Evolutionary conservation across 2,888 invertebrate species (phyloP).

Genomic region (Mesochorus sp.): DNA sequence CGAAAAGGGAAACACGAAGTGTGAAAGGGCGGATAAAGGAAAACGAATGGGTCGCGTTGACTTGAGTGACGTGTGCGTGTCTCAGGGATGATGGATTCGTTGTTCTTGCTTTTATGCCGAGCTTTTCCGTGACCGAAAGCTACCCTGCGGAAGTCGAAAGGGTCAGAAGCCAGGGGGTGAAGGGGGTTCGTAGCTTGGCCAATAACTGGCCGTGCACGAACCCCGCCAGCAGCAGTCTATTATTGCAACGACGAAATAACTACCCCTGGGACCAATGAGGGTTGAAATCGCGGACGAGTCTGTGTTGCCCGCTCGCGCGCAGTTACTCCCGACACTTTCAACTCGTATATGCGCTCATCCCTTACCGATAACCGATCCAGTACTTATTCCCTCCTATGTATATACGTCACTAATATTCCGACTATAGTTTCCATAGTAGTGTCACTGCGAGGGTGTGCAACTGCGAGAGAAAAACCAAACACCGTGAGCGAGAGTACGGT

Average conservation of each 20-base stretch:
- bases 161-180: conserved; percentile 37
- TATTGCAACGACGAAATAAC: conserved; percentile 34
- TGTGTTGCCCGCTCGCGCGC: conserved; percentile 40
- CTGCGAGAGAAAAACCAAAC: no score
- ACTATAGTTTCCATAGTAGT: conserved; percentile 8
- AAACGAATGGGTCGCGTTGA: conserved; percentile 47
- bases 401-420: conserved; percentile 36
- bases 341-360: conserved; percentile 3
- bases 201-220: conserved; percentile 1
- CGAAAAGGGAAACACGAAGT: neutral
- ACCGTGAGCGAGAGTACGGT: no score
- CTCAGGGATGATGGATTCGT: conserved; percentile 71
- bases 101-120: conserved; percentile 59
- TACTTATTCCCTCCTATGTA: conserved; percentile 1
- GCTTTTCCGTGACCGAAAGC: conserved; percentile 47
- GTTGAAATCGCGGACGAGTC: conserved; percentile 16
- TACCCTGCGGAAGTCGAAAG: conserved; percentile 41
- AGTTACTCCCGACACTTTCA: conserved; percentile 39
- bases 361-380: conserved; percentile 13
- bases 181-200: neutral
- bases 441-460: no score
- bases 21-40: conserved; percentile 17
- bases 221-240: conserved; percentile 17
- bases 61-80: conserved; percentile 74
- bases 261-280: conserved; percentile 52